These are phyloP conservation scores for Leptogaster cylindrica DNA, from an alignment of 2,888 invertebrate species.

Conservation along the genomic window DNA sequence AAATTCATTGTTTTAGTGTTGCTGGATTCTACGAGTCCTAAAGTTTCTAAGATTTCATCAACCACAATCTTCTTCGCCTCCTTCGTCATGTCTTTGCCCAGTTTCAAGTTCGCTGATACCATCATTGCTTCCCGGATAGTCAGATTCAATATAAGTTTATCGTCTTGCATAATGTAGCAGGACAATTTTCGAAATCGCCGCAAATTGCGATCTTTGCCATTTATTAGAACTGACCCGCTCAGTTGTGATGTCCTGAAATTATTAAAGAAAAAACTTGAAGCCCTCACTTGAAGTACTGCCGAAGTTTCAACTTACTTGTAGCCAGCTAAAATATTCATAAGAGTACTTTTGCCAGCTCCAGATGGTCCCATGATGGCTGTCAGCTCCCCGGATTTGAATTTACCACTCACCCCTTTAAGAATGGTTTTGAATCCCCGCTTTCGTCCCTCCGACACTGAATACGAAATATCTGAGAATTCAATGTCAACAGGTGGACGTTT, in stretches of 20 bases:
- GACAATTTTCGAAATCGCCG: conserved; percentile 90
- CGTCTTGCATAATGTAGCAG: conserved; percentile 97
- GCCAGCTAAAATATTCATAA: conserved; percentile 88
- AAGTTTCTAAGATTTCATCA: conserved; percentile 83
- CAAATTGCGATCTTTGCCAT: conserved; percentile 85
- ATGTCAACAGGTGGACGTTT: conserved; percentile 89
- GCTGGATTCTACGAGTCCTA: conserved; percentile 79
- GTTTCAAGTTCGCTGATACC: conserved; percentile 91
- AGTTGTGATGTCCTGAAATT: conserved; percentile 80
- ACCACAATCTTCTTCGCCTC: conserved; percentile 80
- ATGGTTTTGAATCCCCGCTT: conserved; percentile 84
- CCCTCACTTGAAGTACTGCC: too few species aligned
- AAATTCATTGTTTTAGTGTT: conserved; percentile 81
- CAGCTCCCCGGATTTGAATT: conserved; percentile 87
- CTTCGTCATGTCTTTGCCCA: conserved; percentile 77
- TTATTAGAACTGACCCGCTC: conserved; percentile 84
- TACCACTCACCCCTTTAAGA: conserved; percentile 86
- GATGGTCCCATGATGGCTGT: conserved; percentile 97
- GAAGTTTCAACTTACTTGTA: conserved; percentile 74
- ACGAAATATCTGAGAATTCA: conserved; percentile 85
- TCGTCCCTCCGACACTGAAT: conserved; percentile 85
- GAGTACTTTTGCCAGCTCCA: conserved; percentile 77
- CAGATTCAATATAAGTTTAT: conserved; percentile 85
- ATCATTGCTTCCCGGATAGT: conserved; percentile 92
- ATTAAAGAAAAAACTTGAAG: not conserved